Percentiles rank a stretch among this genome's conserved stretches.
Evolutionary conservation across 2,888 invertebrate species (phyloP).

Genomic region (Ichneumon xanthorius): DNA sequence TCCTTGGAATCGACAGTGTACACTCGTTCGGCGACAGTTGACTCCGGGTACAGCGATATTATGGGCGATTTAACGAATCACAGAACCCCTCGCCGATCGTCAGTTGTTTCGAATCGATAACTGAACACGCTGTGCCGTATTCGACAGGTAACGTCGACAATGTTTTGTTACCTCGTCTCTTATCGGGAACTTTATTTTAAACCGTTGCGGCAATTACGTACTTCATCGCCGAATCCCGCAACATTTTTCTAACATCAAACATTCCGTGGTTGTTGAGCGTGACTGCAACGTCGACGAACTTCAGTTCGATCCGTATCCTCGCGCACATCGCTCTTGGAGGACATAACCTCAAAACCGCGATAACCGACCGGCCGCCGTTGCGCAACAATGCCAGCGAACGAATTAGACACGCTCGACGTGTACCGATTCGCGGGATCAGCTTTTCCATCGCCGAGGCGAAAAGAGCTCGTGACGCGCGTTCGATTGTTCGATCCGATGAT

Average conservation of each 20-base stretch:
- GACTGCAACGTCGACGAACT: constrained; percentile 25
- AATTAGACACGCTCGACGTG: background rate
- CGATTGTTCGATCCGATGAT: background rate
- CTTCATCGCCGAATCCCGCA: constrained; percentile 16
- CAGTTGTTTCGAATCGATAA: constrained; percentile 34
- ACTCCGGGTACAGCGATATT: background rate
- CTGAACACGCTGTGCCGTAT: background rate
- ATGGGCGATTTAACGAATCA: background rate
- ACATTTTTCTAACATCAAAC: constrained; percentile 9
- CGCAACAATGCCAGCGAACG: constrained; percentile 24
- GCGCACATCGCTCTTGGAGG: background rate
- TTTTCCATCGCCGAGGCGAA: background rate
- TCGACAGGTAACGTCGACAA: constrained; percentile 36
- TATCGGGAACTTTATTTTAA: background rate
- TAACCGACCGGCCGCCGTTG: constrained; percentile 42
- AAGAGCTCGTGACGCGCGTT: background rate
- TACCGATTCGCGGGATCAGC: background rate
- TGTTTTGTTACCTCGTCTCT: constrained; percentile 9
- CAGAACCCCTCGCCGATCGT: background rate
- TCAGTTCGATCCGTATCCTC: constrained; percentile 32
- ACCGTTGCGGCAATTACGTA: background rate
- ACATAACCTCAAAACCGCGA: constrained; percentile 41
- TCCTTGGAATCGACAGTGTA: background rate
- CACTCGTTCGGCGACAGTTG: background rate
- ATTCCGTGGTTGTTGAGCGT: constrained; percentile 12